Conservation (phyloP, 2,888 invertebrate genomes). For the Meteorus colon region DNA sequence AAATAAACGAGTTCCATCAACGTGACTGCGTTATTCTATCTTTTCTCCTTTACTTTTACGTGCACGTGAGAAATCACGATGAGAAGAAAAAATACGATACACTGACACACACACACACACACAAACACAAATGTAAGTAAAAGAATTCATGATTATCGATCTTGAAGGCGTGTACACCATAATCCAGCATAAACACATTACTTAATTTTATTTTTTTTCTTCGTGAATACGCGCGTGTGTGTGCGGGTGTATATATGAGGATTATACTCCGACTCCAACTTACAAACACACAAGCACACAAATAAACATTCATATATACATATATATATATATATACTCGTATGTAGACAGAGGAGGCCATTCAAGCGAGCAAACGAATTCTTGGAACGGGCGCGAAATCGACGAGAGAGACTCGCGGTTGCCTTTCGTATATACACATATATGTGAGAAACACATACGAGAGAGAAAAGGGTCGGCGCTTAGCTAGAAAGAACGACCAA, state of each 20-base stretch:
- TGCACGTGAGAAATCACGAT: neutral
- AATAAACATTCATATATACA: no score
- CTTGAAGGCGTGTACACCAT: neutral
- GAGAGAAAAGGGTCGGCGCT: slow-evolving; percentile 31
- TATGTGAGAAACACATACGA: slow-evolving; percentile 29
- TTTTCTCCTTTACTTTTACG: neutral
- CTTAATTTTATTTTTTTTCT: slow-evolving; percentile 21
- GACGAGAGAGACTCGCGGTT: slow-evolving; percentile 46
- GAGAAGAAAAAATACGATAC: neutral
- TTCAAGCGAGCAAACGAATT: slow-evolving; percentile 47
- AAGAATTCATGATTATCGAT: slow-evolving; percentile 17
- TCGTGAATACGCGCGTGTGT: neutral
- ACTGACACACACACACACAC: neutral
- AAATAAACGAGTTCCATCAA: neutral
- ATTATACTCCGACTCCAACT: neutral
- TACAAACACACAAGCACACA: neutral
- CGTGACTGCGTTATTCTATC: neutral
- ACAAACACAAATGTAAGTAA: neutral
- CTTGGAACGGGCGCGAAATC: slow-evolving; percentile 49
- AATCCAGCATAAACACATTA: slow-evolving; percentile 26
- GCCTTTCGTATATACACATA: slow-evolving; percentile 30
- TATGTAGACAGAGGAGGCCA: slow-evolving; percentile 47
- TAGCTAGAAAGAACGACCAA: slow-evolving; percentile 21
- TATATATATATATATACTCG: no score
- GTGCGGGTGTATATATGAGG: neutral